Conservation (phyloP, 2,888 invertebrate species). For the Clistopyga incitator region DNA sequence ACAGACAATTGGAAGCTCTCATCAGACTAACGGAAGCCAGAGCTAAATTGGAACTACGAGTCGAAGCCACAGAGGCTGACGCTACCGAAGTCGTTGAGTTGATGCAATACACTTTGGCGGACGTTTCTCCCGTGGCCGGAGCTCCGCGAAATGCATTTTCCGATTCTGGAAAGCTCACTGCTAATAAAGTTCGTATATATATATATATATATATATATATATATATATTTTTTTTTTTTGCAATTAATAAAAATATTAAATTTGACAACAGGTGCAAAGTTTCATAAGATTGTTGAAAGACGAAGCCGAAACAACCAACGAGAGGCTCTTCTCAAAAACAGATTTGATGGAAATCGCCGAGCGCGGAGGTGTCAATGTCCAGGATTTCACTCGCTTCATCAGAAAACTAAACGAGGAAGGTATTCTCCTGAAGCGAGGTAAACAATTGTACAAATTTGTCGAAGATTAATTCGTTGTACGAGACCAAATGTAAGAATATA, state of each 20-base stretch:
- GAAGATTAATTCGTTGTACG: constrained; percentile 77
- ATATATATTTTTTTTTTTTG: no score
- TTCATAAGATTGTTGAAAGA: constrained; percentile 89
- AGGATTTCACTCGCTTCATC: constrained; percentile 90
- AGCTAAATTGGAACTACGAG: constrained; percentile 94
- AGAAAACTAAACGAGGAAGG: constrained; percentile 94
- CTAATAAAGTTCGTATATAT: constrained; percentile 81
- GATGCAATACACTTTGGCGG: constrained; percentile 88
- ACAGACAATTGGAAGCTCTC: constrained; percentile 94
- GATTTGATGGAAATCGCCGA: constrained; percentile 91
- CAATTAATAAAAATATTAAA: not conserved
- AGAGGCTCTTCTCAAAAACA: constrained; percentile 90
- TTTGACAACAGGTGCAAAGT: constrained; percentile 87
- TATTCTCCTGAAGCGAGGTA: constrained; percentile 92
- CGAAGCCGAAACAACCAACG: constrained; percentile 88
- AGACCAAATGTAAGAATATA: constrained; percentile 5
- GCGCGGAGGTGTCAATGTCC: constrained; percentile 87
- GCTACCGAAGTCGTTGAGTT: constrained; percentile 95
- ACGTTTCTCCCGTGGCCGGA: constrained; percentile 66
- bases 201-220: no score
- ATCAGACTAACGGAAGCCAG: constrained; percentile 94
- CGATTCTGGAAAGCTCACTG: constrained; percentile 84
- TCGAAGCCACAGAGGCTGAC: constrained; percentile 91
- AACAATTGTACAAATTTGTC: constrained; percentile 89
- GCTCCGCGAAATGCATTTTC: constrained; percentile 86